A percentile compares a stretch with the other conserved stretches of the same genome.
Evolutionary conservation across 2,113 vertebrate species (phyloP).

Genomic region (Embiotoca jacksoni): DNA sequence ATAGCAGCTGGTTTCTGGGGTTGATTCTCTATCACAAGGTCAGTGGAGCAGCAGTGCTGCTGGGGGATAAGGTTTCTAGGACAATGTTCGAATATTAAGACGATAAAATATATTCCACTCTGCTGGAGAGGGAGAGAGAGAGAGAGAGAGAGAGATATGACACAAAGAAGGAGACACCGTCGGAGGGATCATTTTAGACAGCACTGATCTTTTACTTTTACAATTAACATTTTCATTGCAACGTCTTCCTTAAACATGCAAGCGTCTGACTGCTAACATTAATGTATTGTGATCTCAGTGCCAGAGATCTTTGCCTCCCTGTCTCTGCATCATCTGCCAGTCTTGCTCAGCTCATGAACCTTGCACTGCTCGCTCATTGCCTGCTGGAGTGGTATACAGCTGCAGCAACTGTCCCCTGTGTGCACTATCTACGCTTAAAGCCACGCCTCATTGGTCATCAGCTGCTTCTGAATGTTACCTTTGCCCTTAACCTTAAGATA

Average conservation of each 20-base stretch:
- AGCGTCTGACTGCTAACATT: not conserved
- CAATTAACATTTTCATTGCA: not conserved
- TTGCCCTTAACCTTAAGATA: not conserved
- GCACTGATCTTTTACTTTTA: not conserved
- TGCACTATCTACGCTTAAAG: slow-evolving; percentile 4
- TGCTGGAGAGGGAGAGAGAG: not conserved
- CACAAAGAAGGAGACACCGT: no score
- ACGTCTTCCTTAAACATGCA: not conserved
- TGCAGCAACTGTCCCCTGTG: slow-evolving; percentile 17
- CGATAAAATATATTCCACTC: slow-evolving; percentile 14
- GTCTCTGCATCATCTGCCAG: slow-evolving; percentile 20
- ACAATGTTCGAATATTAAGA: slow-evolving; percentile 32
- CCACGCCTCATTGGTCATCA: slow-evolving; percentile 39
- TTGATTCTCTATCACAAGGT: slow-evolving; percentile 55
- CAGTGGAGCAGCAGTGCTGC: slow-evolving; percentile 54
- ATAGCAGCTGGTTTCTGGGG: slow-evolving; percentile 53
- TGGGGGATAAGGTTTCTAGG: slow-evolving; percentile 52
- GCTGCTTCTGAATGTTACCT: slow-evolving; percentile 21
- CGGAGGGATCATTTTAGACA: not conserved
- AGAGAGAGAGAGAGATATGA: not conserved
- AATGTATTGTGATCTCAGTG: not conserved
- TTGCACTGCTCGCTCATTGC: slow-evolving; percentile 23
- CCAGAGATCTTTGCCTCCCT: not conserved
- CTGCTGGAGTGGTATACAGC: slow-evolving; percentile 18
- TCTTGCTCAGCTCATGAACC: slow-evolving; percentile 16